Base-by-base conservation (phyloP, 2,888 invertebrate species). In the Cataglyphis cursor region DNA sequence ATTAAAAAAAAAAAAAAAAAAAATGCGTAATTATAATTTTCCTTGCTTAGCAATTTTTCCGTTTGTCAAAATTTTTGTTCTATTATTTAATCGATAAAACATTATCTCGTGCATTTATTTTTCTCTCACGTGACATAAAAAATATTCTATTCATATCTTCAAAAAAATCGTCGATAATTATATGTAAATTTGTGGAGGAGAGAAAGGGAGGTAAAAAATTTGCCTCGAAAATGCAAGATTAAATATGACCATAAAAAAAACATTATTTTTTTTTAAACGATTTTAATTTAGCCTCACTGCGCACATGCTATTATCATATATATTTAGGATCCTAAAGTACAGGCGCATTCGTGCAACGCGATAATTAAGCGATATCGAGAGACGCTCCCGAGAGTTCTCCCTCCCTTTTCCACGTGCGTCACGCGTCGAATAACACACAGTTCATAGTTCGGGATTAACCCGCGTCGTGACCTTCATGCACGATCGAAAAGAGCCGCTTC, bases 391-490 rank as follows among this genome's bases (percentile, higher is more conserved):
- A 31, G 31, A 31, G 5, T 31, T 21, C 21, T n/a, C 41, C 41
- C 31, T n/a, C 18, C 4, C 54, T 61, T 9, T 41, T 9, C 3
- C 21, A 31, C 12, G 12, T 31, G 24, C 57, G 35, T 61, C 81
- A 62, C 24, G 59, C 41, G 18, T 51, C 57, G 51, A 44, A 70
- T 68, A 21, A 54, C 66, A 54, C 66, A 28, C 38, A 28, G 44
- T 31, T 48, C 31, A 38, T 41, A 44, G 21, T 41, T 68, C 31
- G 21, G 21, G 21, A 18, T 70, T 78, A 70, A 68, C 18, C 57
- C 12, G 59, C 21, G 59, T 54, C 48, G n/a, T 80, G 78, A 80
- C 78, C 78, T 70, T 80, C 59, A 41, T n/a, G n/a, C n/a, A n/a
- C 78, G 68, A 68, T 78, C 68, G 66, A 59, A 59, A 78, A 59